Percentiles rank a stretch among this genome's conserved stretches.
phyloP scores from a whole-genome alignment of 2,888 invertebrate species.

The Plagodis dolabraria region DNA sequence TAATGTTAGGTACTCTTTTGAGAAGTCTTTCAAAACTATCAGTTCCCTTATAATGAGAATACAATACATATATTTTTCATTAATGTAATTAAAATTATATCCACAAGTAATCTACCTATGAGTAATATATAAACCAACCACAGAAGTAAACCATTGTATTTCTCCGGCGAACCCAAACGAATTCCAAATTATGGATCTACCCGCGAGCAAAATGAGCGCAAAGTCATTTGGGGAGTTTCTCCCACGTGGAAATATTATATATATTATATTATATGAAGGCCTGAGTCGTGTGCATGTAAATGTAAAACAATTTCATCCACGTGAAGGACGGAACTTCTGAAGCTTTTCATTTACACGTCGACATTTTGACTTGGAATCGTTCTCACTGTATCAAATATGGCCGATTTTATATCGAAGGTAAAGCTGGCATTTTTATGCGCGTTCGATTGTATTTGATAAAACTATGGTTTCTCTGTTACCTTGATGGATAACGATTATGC shows the following conservation, averaged over 20 bases:
- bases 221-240: constrained; percentile 47
- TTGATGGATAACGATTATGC: no score
- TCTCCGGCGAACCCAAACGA: constrained; percentile 49
- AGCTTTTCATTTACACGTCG: constrained; percentile 59
- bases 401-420: constrained; percentile 12
- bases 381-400: constrained; percentile 33
- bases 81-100: no score
- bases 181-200: constrained; percentile 50
- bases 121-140: constrained; percentile 44
- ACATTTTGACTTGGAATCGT: constrained; percentile 33
- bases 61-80: no score
- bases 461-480: no score
- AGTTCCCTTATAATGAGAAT: no score
- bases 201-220: constrained; percentile 45
- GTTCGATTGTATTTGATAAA: no score
- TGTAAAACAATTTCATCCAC: constrained; percentile 62
- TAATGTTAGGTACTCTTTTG: no score
- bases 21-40: no score
- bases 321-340: constrained; percentile 40
- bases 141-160: constrained; percentile 42
- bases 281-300: constrained; percentile 61
- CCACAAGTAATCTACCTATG: neutral
- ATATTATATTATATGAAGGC: constrained; percentile 42
- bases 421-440: neutral
- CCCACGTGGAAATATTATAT: constrained; percentile 41